Base-by-base conservation (phyloP, 2,888 invertebrate species). In the Desoria tigrina region DNA sequence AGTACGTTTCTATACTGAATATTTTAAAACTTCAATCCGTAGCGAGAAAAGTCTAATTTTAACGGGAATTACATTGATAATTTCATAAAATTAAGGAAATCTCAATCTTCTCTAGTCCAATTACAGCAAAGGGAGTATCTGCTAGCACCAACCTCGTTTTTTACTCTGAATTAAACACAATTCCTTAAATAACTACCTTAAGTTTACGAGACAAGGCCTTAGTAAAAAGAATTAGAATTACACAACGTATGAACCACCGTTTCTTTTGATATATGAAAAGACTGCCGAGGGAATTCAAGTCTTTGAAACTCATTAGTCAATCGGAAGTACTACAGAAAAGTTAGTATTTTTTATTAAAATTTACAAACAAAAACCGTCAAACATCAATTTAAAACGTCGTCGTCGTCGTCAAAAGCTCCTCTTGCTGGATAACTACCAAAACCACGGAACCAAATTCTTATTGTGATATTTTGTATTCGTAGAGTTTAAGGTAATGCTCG, bases 381-480 rank as follows among this genome's bases (percentile, higher is more conserved):
- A 16, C n/a, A 6, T 45, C 6, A 45, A 39, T 39, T 11, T 9
- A 16, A 39, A 39, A 16, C 9, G 39, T 39, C 16, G 53, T 11
- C 16, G 53, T 23, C 11, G 11, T 23, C 11, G n/a, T 23, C 18
- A 53, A 53, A 24, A n/a, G 4, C 9, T n/a, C 32, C 32, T 32
- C 32, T 11, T 32, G 4, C 45, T 45, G 27, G 42, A 45, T 39
- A 23, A 58, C 68, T 67, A 73, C 73, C 73, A 73, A 75, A 66
- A 66, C 68, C 68, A 73, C 73, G 75, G 75, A 75, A 73, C 75
- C 73, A 75, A 75, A 72, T 72, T 71, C 59, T 69, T 65, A 75
- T 73, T 75, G 75, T 75, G 75, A 75, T 75, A 75, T 75, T 75
- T 75, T 73, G 61, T 75, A 75, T 61, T 67, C 50, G 37, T 64